phyloP scores from a whole-genome alignment of 2,888 invertebrate species.

The Lamellibrachia satsuma region DNA sequence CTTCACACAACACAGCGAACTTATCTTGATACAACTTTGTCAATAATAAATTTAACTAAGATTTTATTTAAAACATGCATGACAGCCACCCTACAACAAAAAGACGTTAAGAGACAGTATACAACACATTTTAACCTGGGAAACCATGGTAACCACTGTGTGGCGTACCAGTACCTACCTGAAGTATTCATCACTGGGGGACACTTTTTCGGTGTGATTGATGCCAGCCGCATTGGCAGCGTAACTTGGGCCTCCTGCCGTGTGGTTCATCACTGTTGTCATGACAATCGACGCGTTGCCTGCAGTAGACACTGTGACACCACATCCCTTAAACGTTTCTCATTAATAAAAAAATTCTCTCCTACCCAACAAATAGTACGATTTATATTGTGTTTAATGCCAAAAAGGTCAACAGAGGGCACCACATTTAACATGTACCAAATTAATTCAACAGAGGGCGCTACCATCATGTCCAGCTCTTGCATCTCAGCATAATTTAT shows the following conservation, averaged over 20 bases:
- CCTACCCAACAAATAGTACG: too few species aligned
- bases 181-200: slow-evolving; percentile 42
- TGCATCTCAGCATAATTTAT: too few species aligned
- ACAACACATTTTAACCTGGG: too few species aligned
- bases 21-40: too few species aligned
- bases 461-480: neutral
- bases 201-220: neutral
- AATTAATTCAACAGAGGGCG: neutral
- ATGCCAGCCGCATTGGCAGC: neutral
- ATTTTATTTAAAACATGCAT: too few species aligned
- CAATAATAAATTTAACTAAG: too few species aligned
- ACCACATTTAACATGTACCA: neutral
- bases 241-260: neutral
- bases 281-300: neutral
- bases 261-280: neutral
- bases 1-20: too few species aligned
- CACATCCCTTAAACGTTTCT: neutral
- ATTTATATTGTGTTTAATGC: neutral
- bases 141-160: neutral
- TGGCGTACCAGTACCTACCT: slow-evolving; percentile 23
- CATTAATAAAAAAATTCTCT: too few species aligned
- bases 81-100: too few species aligned
- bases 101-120: too few species aligned
- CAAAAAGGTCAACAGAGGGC: neutral
- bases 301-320: neutral